These are phyloP conservation scores for Thera britannica DNA, from an alignment of 2,888 invertebrate genomes.

Conservation along the genomic window DNA sequence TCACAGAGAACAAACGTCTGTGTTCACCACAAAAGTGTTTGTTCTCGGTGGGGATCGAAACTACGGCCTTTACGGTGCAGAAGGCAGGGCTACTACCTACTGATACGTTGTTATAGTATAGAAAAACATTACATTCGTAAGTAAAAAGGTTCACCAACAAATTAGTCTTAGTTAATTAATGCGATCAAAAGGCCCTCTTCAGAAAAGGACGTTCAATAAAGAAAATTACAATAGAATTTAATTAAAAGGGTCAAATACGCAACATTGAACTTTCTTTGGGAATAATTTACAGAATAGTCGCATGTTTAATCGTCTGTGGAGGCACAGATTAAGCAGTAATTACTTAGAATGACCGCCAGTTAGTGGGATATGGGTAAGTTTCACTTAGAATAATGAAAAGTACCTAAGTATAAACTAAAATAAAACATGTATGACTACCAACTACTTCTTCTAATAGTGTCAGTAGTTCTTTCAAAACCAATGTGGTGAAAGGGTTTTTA, in stretches of 20 bases:
- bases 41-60: no score
- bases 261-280: conserved; percentile 24
- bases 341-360: conserved; percentile 40
- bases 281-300: conserved; percentile 19
- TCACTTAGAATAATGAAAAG: conserved; percentile 11
- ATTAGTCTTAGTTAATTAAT: conserved; percentile 10
- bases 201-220: conserved; percentile 21
- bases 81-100: no score
- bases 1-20: no score
- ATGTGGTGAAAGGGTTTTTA: no score
- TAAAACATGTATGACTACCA: neutral
- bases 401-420: neutral
- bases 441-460: neutral
- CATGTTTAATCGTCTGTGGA: conserved; percentile 36
- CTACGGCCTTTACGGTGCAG: no score
- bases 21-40: no score
- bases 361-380: conserved; percentile 26
- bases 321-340: conserved; percentile 39
- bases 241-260: conserved; percentile 29
- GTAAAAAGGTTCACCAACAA: neutral
- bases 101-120: no score
- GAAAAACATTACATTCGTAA: no score
- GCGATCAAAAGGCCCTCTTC: conserved; percentile 10
- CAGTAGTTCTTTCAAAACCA: no score
- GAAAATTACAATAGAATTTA: conserved; percentile 31